Evolutionary conservation across 2,888 invertebrate genomes (phyloP).

Genomic region (Holacanthella duospinosa): DNA sequence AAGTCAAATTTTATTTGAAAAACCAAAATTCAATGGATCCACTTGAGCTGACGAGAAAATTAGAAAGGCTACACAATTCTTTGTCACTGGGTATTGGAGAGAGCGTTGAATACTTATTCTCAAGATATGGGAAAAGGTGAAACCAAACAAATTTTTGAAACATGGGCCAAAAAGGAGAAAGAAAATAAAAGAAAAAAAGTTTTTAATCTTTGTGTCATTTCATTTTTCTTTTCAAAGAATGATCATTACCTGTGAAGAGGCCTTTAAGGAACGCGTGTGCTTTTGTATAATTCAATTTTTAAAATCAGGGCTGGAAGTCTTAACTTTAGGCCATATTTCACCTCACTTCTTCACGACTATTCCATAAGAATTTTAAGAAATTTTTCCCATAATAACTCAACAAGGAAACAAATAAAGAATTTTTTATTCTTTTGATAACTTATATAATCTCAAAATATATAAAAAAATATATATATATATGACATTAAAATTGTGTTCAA

Average conservation of each 20-base stretch:
- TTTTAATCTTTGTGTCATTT: slow-evolving; percentile 2
- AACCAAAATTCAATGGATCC: too few species aligned
- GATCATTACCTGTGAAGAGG: slow-evolving; percentile 1
- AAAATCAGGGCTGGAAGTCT: background rate
- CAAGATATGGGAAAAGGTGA: background rate
- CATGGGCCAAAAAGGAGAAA: background rate
- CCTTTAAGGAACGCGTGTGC: background rate
- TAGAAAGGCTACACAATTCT: background rate
- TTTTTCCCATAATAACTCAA: too few species aligned
- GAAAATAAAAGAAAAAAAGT: background rate
- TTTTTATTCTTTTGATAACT: too few species aligned
- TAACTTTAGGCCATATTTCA: background rate
- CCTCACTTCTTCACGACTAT: too few species aligned
- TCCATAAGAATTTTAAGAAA: too few species aligned
- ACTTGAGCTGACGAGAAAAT: too few species aligned
- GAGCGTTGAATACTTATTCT: background rate
- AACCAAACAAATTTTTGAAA: background rate
- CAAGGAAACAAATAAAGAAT: too few species aligned
- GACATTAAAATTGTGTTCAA: too few species aligned
- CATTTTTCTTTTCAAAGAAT: background rate
- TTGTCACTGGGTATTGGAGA: background rate
- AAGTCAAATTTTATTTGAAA: too few species aligned
- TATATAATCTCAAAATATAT: too few species aligned
- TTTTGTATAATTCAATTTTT: background rate
- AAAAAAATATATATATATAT: too few species aligned